These are phyloP conservation scores for Penaeus vannamei DNA, from an alignment of 1,140 invertebrate genomes.

Conservation along the genomic window DNA sequence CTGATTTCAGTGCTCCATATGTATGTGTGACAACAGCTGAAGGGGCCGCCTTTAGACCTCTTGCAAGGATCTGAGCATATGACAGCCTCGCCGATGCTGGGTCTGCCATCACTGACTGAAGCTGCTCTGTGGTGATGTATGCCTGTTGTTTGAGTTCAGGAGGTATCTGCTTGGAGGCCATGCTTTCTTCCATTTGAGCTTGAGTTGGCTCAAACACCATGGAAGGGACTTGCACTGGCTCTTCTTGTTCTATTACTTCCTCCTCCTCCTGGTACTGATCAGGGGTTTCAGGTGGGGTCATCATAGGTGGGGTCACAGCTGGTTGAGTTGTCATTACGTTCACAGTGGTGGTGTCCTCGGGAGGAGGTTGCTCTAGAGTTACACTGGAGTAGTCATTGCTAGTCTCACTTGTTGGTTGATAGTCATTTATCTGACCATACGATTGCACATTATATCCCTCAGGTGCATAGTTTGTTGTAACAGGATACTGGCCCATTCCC, in stretches of 20 bases:
- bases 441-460: constrained; percentile 41
- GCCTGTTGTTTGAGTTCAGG: neutral
- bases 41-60: constrained; percentile 76
- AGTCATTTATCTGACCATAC: constrained; percentile 40
- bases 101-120: constrained; percentile 8
- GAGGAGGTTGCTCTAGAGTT: constrained; percentile 18
- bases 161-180: neutral
- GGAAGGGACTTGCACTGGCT: constrained; percentile 27
- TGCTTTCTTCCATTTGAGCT: constrained; percentile 2
- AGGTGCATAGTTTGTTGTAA: constrained; percentile 47
- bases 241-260: constrained; percentile 51
- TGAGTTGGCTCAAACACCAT: constrained; percentile 31
- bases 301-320: constrained; percentile 60
- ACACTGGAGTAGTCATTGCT: constrained; percentile 33
- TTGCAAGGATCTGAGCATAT: constrained; percentile 82
- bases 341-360: constrained; percentile 40
- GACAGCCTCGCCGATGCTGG: constrained; percentile 74
- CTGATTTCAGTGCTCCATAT: constrained; percentile 70
- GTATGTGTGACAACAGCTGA: constrained; percentile 67
- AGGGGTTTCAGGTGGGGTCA: constrained; percentile 55
- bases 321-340: constrained; percentile 43
- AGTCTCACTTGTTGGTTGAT: constrained; percentile 35
- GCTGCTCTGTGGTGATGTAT: neutral
- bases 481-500: constrained; percentile 47
- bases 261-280: constrained; percentile 61